A percentile compares a stretch with the other conserved stretches of the same genome.
Evolutionary conservation across 2,113 vertebrate genomes (phyloP).

Genomic region (Struthidea cinerea): DNA sequence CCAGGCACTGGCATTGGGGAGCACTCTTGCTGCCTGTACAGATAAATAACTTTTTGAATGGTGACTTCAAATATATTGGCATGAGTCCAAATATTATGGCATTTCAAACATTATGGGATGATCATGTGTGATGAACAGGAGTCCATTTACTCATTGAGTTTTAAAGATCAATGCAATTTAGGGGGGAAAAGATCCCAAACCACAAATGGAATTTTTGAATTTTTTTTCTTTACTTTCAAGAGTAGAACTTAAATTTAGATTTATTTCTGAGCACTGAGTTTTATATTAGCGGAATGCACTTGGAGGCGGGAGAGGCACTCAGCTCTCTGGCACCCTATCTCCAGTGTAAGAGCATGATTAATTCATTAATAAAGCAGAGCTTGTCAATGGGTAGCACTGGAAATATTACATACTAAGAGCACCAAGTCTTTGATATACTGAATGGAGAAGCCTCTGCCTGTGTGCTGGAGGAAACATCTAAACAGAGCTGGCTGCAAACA

Average conservation of each 20-base stretch:
- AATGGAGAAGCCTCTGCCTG: neutral
- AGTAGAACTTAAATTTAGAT: neutral
- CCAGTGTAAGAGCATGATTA: constrained; percentile 3
- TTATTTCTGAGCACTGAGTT: neutral
- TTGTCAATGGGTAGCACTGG: neutral
- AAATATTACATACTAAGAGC: neutral
- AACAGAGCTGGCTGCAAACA: neutral
- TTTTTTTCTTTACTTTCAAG: neutral
- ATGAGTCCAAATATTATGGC: neutral
- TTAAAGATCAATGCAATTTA: neutral
- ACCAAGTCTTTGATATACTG: neutral
- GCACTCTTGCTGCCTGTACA: neutral
- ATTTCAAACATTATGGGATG: neutral
- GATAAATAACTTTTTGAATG: neutral
- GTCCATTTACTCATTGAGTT: neutral
- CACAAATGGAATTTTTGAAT: neutral
- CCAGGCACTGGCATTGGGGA: neutral
- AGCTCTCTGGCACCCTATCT: neutral
- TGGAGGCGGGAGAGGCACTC: neutral
- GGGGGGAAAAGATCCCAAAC: neutral
- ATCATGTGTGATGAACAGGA: neutral
- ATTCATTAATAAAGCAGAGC: constrained; percentile 31
- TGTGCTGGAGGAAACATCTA: neutral
- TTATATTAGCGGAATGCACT: neutral
- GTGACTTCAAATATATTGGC: neutral